Evolutionary conservation across 2,888 invertebrate species (phyloP).

Genomic region (Drosophila rubida): DNA sequence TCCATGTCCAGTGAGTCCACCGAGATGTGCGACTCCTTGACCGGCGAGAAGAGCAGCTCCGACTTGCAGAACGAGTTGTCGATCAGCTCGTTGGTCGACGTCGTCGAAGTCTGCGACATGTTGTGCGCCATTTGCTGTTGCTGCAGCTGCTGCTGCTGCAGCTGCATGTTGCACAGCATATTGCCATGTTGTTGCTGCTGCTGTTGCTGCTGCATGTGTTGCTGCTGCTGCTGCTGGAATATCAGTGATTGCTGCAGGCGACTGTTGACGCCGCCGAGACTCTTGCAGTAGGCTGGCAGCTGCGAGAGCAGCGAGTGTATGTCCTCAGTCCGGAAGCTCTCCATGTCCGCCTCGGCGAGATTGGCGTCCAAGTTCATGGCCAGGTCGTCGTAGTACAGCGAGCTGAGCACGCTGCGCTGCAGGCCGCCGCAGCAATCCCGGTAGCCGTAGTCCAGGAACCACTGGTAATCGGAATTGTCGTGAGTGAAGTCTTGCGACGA

Average conservation of each 20-base stretch:
- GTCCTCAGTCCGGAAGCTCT: conserved; percentile 95
- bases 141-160: conserved; percentile 50
- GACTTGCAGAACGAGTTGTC: conserved; percentile 97
- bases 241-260: conserved; percentile 78
- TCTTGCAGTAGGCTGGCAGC: conserved; percentile 91
- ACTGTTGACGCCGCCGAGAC: conserved; percentile 83
- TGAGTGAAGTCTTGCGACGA: conserved; percentile 89
- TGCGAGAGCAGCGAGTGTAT: conserved; percentile 93
- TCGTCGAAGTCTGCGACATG: conserved; percentile 80
- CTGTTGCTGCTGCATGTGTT: conserved; percentile 53
- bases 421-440: conserved; percentile 89
- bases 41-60: conserved; percentile 95
- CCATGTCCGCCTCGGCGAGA: conserved; percentile 97
- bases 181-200: conserved; percentile 55
- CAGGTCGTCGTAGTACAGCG: conserved; percentile 93
- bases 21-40: conserved; percentile 92
- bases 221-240: conserved; percentile 71
- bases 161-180: conserved; percentile 56
- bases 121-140: conserved; percentile 60
- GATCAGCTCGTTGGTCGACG: conserved; percentile 88
- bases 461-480: conserved; percentile 96
- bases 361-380: conserved; percentile 96
- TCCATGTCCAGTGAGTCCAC: conserved; percentile 96
- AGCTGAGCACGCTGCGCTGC: conserved; percentile 93
- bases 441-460: conserved; percentile 95